Evolutionary conservation across 2,113 vertebrate genomes (phyloP).

Genomic region (Paramormyrops kingsleyae): DNA sequence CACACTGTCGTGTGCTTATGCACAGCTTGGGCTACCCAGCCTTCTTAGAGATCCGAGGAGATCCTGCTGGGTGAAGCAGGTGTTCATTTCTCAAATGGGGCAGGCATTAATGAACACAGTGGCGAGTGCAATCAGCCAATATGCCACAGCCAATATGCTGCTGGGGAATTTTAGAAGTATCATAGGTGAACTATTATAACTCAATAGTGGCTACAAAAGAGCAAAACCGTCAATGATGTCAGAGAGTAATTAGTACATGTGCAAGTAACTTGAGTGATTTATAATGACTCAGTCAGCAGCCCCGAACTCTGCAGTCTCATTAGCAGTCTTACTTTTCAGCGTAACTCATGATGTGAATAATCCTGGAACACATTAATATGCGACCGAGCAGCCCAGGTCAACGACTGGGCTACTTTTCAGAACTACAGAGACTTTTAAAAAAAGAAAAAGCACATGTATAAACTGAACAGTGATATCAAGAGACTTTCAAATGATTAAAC

Average conservation of each 20-base stretch:
- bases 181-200: constrained; percentile 17
- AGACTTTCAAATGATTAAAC: background rate
- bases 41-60: background rate
- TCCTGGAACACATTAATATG: background rate
- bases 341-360: constrained; percentile 1
- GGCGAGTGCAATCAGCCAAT: background rate
- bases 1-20: background rate
- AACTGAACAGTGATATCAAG: background rate
- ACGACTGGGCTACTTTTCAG: background rate
- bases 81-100: background rate
- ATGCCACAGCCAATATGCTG: background rate
- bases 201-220: constrained; percentile 37
- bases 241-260: background rate
- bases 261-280: background rate
- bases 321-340: background rate
- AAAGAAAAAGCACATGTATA: background rate
- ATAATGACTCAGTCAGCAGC: background rate
- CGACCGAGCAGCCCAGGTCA: background rate
- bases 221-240: constrained; percentile 12
- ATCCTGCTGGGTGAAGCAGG: background rate
- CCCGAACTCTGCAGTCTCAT: background rate
- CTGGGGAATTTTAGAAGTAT: background rate
- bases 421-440: background rate
- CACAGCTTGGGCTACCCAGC: background rate
- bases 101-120: background rate